phyloP scores from a whole-genome alignment of 2,888 invertebrate genomes.

The Meliscaeva auricollis region DNA sequence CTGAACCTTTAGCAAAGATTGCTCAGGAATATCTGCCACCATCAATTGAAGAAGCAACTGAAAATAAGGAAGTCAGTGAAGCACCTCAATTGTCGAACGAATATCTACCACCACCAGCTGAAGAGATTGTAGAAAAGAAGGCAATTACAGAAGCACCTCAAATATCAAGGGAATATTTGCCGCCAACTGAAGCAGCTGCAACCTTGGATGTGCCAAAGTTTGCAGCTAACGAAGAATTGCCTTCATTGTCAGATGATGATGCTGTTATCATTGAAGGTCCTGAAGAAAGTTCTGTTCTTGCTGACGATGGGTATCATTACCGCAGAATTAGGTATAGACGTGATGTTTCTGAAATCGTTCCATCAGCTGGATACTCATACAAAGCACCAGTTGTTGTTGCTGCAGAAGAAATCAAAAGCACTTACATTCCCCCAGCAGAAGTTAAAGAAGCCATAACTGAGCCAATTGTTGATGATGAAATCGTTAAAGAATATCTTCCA shows the following conservation, averaged over 20 bases:
- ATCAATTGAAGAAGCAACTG: constrained; percentile 61
- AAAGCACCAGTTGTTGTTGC: constrained; percentile 8
- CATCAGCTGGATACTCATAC: constrained; percentile 13
- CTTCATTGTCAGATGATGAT: constrained; percentile 45
- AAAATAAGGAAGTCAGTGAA: constrained; percentile 45
- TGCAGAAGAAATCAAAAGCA: neutral
- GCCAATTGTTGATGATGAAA: neutral
- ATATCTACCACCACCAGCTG: constrained; percentile 73
- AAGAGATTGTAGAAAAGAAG: neutral
- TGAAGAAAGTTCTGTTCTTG: constrained; percentile 30
- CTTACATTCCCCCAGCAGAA: constrained; percentile 23
- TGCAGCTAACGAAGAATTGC: constrained; percentile 23
- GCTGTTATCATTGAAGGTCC: constrained; percentile 52
- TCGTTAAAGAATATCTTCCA: constrained; percentile 32
- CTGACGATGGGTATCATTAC: constrained; percentile 54
- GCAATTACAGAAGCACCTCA: constrained; percentile 11
- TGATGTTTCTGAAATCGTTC: constrained; percentile 50
- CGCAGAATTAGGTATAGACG: constrained; percentile 50
- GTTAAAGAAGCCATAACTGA: neutral
- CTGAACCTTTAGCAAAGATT: constrained; percentile 12
- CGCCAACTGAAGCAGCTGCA: constrained; percentile 43
- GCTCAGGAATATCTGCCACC: constrained; percentile 78
- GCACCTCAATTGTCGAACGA: constrained; percentile 47
- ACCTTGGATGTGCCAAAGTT: constrained; percentile 26
- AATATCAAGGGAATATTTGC: constrained; percentile 51